These are phyloP conservation scores for Bovichtus variegatus DNA, from an alignment of 2,797 vertebrate species.

Conservation along the genomic window DNA sequence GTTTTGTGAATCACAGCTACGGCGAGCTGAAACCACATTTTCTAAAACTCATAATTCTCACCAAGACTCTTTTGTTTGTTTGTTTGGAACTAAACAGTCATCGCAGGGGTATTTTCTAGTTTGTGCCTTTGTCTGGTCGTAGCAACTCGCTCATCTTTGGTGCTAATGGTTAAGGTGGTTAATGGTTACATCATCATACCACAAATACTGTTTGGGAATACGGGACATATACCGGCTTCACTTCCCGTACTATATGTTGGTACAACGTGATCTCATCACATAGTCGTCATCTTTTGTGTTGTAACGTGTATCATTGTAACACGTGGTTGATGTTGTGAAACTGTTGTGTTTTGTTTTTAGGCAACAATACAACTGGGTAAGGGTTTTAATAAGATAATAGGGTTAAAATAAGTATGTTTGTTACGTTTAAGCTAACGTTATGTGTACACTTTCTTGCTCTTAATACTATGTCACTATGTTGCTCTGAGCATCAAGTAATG, in stretches of 20 bases:
- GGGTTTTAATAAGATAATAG: too few relatives aligned
- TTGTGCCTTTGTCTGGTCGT: not conserved
- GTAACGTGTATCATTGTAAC: too few relatives aligned
- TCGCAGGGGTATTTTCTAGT: not conserved
- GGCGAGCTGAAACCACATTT: constrained; percentile 5
- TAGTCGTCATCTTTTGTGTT: too few relatives aligned
- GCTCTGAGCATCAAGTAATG: too few relatives aligned
- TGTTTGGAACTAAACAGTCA: not conserved
- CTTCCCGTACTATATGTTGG: not conserved
- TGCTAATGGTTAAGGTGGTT: not conserved
- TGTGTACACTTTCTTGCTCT: too few relatives aligned
- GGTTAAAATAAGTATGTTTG: too few relatives aligned
- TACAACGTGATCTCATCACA: too few relatives aligned
- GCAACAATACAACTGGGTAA: too few relatives aligned
- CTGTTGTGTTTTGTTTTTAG: too few relatives aligned
- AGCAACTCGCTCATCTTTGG: not conserved
- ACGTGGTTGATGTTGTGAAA: too few relatives aligned
- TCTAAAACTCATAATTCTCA: not conserved
- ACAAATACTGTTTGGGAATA: not conserved
- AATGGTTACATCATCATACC: not conserved
- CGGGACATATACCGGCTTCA: not conserved
- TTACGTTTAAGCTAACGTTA: too few relatives aligned
- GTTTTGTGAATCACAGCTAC: not conserved
- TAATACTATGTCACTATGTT: too few relatives aligned
- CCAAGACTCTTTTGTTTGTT: not conserved